These are phyloP conservation scores for Hetaerina titia DNA, from an alignment of 2,888 invertebrate genomes.

Conservation along the genomic window DNA sequence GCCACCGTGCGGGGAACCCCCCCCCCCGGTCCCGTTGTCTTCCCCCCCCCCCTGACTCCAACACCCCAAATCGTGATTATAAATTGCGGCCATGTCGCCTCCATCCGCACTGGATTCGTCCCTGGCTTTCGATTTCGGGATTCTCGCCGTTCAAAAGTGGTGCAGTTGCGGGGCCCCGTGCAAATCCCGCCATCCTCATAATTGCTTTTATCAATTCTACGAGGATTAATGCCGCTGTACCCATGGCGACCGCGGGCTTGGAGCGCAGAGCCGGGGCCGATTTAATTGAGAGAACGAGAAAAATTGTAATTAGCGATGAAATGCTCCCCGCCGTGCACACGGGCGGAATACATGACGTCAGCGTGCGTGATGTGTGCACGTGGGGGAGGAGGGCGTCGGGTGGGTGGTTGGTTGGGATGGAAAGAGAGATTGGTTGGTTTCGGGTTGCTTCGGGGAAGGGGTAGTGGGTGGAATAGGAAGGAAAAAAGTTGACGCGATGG, in stretches of 20 bases:
- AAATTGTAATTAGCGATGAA: slow-evolving; percentile 35
- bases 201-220: slow-evolving; percentile 59
- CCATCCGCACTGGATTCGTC: slow-evolving; percentile 35
- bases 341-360: slow-evolving; percentile 11
- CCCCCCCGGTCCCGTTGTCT: neutral
- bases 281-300: slow-evolving; percentile 35
- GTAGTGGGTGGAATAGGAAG: neutral
- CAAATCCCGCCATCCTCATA: slow-evolving; percentile 54
- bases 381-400: neutral
- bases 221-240: slow-evolving; percentile 44
- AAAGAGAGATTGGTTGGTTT: neutral
- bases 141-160: slow-evolving; percentile 1
- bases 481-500: neutral
- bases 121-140: slow-evolving; percentile 30
- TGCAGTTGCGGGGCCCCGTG: neutral
- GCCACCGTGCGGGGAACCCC: neutral
- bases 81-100: neutral
- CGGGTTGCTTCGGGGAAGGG: neutral
- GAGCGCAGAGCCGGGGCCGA: neutral
- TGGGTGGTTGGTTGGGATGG: neutral
- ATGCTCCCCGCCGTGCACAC: neutral
- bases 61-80: neutral
- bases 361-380: neutral
- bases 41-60: neutral
- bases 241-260: slow-evolving; percentile 10